Conservation (phyloP, 1,140 invertebrate species). For the Danaus melanippus region DNA sequence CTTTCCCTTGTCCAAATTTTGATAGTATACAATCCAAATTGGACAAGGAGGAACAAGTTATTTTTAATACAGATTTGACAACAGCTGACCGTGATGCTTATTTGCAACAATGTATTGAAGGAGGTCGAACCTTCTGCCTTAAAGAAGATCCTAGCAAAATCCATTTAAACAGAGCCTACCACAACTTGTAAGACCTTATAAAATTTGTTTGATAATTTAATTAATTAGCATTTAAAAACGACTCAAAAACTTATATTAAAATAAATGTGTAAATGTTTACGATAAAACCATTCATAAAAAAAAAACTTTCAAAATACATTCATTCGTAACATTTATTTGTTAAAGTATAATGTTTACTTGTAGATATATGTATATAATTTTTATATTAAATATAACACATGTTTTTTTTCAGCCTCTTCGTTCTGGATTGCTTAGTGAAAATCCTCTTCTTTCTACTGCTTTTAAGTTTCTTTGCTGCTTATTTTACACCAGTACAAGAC, state of each 20-base stretch:
- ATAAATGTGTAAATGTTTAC: too few relatives aligned
- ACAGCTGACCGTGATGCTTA: conserved; percentile 53
- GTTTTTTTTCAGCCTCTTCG: conserved; percentile 44
- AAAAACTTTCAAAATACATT: too few relatives aligned
- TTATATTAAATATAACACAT: too few relatives aligned
- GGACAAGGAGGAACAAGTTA: conserved; percentile 71
- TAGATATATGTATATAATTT: too few relatives aligned
- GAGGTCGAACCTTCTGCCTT: conserved; percentile 49
- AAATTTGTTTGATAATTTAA: too few relatives aligned
- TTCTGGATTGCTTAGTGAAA: conserved; percentile 48
- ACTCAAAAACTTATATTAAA: too few relatives aligned
- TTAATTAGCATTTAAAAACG: too few relatives aligned
- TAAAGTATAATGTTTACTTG: too few relatives aligned
- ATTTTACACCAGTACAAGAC: conserved; percentile 37
- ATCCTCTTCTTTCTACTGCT: conserved; percentile 49
- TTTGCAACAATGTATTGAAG: conserved; percentile 40
- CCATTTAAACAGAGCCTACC: conserved; percentile 37
- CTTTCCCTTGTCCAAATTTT: conserved; percentile 71
- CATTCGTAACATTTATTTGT: too few relatives aligned
- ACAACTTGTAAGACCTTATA: conserved; percentile 51
- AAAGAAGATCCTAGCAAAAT: conserved; percentile 50
- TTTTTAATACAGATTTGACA: conserved; percentile 73
- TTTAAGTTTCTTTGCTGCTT: conserved; percentile 38
- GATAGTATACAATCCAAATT: conserved; percentile 73
- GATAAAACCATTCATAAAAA: too few relatives aligned